Base-by-base conservation (phyloP, 2,797 vertebrate species). In the Uromys caudimaculatus region DNA sequence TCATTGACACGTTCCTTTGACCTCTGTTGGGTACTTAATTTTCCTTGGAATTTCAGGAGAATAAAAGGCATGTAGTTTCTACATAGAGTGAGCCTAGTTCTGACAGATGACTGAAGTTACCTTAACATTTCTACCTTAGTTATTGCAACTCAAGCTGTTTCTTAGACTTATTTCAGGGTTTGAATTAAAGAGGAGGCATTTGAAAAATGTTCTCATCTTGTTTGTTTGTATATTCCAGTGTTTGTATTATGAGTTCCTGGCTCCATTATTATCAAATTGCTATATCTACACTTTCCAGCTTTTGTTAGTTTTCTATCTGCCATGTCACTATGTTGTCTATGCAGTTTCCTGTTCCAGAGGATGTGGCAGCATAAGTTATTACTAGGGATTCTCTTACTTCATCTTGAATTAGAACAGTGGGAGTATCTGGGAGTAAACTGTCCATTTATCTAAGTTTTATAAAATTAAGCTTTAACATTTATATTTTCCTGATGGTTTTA, bases 401-500 rank as follows among this genome's bases (percentile, higher is more conserved):
- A 54, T 75, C 14, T 67, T 95, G 62, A 96, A 91, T 58, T 95
- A 75, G 27, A 82, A 32, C 58, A 69, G 81, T 52, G 54, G 41
- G 69, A 93, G 47, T 94, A 85, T 62, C 79, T 92, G 50, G 54
- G 92, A 87, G 73, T 6, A 73, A 29, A n/a, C 44, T 64, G 12
- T 76, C 23, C 13, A 50, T 60, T 71, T 35, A 71, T 76, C 71
- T 67, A 93, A 81, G 24, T 23, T 77, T 94, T 86, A 24, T 84
- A 76, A 94, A 47, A 75, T 91, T 83, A 58, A 60, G 29, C 79
- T 90, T 95, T 73, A 71, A 76, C 62, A 56, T 71, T 89, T 77
- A 56, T 82, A 81, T 82, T 92, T 85, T 75, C 67, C 47, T 47
- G 88, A 87, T 64, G 71, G n/a, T 87, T 94, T n/a, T 92, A 50